Conservation (phyloP, 2,113 vertebrate genomes). For the Rostratula benghalensis region DNA sequence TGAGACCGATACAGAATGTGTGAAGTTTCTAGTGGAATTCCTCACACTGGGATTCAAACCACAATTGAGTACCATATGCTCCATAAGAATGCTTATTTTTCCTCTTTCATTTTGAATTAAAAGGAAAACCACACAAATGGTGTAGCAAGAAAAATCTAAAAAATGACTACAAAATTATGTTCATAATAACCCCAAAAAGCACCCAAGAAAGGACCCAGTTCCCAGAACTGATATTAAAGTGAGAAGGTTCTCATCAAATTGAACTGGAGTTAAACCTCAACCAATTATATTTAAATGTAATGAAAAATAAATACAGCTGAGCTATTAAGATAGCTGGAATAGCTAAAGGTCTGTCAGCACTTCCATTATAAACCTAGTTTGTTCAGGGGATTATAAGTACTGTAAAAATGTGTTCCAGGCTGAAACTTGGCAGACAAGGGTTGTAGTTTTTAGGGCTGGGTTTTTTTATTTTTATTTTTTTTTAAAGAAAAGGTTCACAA, state of each 20-base stretch:
- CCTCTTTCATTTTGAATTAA: neutral
- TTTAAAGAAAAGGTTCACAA: slow-evolving; percentile 18
- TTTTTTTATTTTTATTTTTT: neutral
- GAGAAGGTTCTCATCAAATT: slow-evolving; percentile 67
- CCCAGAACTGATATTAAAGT: slow-evolving; percentile 65
- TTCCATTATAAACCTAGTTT: slow-evolving; percentile 74
- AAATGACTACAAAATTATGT: neutral
- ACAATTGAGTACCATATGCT: neutral
- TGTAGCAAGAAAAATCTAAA: slow-evolving; percentile 39
- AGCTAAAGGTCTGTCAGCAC: slow-evolving; percentile 77
- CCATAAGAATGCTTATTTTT: slow-evolving; percentile 11
- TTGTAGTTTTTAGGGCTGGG: slow-evolving; percentile 55
- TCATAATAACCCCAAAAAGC: neutral
- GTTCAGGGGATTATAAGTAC: slow-evolving; percentile 75
- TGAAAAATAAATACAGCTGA: slow-evolving; percentile 83
- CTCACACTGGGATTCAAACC: neutral
- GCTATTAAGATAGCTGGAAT: slow-evolving; percentile 69
- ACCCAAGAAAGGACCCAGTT: slow-evolving; percentile 44
- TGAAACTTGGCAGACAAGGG: slow-evolving; percentile 72
- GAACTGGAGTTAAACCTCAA: slow-evolving; percentile 63
- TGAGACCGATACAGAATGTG: neutral
- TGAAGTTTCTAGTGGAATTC: neutral
- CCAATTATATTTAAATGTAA: slow-evolving; percentile 79
- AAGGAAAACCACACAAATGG: slow-evolving; percentile 17
- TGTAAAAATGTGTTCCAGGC: slow-evolving; percentile 76